Conservation (phyloP, 2,113 vertebrate genomes). For the Laticauda laticaudata region DNA sequence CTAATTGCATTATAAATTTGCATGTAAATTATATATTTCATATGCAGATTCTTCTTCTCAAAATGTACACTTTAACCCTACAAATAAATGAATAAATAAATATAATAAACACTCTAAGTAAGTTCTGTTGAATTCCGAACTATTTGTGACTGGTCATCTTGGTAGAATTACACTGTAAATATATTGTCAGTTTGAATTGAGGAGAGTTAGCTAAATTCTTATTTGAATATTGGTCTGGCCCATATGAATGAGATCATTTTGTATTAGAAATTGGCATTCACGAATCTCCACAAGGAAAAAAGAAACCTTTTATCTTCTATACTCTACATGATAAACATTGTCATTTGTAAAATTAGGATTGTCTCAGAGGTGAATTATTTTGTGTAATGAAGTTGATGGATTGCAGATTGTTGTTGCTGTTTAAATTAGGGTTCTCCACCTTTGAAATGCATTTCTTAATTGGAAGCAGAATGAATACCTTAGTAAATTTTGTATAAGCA, state of each 20-base stretch:
- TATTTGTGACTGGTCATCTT: not conserved
- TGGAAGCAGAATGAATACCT: conserved; percentile 55
- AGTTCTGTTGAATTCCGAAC: not conserved
- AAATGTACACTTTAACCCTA: not conserved
- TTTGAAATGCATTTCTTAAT: conserved; percentile 57
- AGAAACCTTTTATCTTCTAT: conserved; percentile 16
- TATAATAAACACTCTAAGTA: not conserved
- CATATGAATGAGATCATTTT: not conserved
- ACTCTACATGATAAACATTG: conserved; percentile 17
- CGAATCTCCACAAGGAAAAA: not conserved
- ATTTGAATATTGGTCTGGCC: not conserved
- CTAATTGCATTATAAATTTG: not conserved
- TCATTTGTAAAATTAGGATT: conserved; percentile 45
- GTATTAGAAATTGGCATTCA: not conserved
- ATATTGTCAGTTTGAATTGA: not conserved
- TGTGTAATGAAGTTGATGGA: conserved; percentile 37
- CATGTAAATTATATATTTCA: not conserved
- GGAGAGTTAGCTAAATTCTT: not conserved
- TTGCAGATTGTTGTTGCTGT: conserved; percentile 28
- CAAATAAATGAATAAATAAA: not conserved
- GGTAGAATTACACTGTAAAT: not conserved
- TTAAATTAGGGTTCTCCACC: conserved; percentile 38
- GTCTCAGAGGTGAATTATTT: conserved; percentile 27
- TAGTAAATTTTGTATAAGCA: conserved; percentile 48
- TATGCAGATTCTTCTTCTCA: not conserved